These are phyloP conservation scores for Drosophila tripunctata DNA, from an alignment of 2,888 invertebrate genomes.

Conservation along the genomic window DNA sequence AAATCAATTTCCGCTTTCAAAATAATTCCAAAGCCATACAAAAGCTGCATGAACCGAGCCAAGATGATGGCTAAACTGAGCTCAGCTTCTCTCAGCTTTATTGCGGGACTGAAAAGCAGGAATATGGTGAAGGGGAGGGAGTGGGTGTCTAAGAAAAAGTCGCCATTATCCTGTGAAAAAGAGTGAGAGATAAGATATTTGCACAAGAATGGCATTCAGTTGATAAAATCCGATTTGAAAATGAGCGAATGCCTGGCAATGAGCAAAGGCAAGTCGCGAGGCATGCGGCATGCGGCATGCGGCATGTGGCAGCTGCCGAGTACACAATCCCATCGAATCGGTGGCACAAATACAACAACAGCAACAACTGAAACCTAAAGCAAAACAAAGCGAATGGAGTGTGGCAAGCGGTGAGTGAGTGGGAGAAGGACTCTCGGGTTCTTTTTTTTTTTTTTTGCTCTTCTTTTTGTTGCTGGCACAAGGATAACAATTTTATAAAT, in stretches of 20 bases:
- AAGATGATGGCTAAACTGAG: conserved; percentile 50
- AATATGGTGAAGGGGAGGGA: conserved; percentile 11
- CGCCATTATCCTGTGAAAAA: conserved; percentile 69
- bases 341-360: too few species aligned
- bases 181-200: conserved; percentile 76
- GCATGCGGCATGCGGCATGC: conserved; percentile 19
- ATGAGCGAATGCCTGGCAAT: conserved; percentile 82
- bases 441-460: too few species aligned
- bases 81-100: conserved; percentile 40
- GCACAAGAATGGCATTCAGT: conserved; percentile 82
- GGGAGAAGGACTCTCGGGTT: neutral
- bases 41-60: conserved; percentile 56
- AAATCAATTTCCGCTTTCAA: conserved; percentile 79
- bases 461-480: conserved; percentile 47
- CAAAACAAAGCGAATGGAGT: conserved; percentile 40
- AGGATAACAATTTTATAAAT: conserved; percentile 80
- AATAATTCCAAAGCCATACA: conserved; percentile 79
- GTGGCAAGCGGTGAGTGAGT: neutral
- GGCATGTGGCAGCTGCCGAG: conserved; percentile 21
- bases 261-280: conserved; percentile 41
- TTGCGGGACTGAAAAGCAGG: too few species aligned
- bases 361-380: conserved; percentile 45
- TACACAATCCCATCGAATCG: conserved; percentile 27
- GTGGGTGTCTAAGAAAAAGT: conserved; percentile 41
- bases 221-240: conserved; percentile 83